These are phyloP conservation scores for Dinocampus coccinellae DNA, from an alignment of 2,888 invertebrate species.

Conservation along the genomic window DNA sequence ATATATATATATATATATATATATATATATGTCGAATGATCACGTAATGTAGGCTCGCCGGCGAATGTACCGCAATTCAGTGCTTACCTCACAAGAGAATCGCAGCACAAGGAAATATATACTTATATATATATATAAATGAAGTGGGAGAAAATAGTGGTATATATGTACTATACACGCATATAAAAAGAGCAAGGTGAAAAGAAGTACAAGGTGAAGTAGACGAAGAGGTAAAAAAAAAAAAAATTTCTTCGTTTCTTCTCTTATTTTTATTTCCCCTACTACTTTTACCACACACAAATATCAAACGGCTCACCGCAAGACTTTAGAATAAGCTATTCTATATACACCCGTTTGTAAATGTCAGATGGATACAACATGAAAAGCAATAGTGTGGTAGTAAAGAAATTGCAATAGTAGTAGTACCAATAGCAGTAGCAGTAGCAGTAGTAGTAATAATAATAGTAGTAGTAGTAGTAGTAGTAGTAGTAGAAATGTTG, in stretches of 20 bases:
- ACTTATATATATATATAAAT: slow-evolving; percentile 3
- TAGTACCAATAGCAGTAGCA: too few species aligned
- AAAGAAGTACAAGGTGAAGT: slow-evolving; percentile 20
- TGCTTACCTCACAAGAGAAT: slow-evolving; percentile 61
- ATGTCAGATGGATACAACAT: too few species aligned
- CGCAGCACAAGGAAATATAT: slow-evolving; percentile 18
- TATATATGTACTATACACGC: background rate
- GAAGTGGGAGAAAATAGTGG: slow-evolving; percentile 14
- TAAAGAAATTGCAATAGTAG: too few species aligned
- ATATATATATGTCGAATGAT: slow-evolving; percentile 47
- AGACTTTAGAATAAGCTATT: background rate
- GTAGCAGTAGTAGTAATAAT: too few species aligned
- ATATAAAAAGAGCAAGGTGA: slow-evolving; percentile 7
- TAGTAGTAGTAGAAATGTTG: background rate
- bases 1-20: background rate
- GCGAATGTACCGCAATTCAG: slow-evolving; percentile 65
- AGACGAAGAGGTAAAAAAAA: slow-evolving; percentile 17
- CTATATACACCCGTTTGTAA: too few species aligned
- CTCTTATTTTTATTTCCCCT: slow-evolving; percentile 16
- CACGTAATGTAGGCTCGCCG: slow-evolving; percentile 69
- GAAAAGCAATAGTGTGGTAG: too few species aligned
- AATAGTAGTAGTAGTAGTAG: background rate
- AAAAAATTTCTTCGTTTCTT: background rate
- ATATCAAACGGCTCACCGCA: background rate
- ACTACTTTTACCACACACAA: background rate